Evolutionary conservation across 2,888 invertebrate genomes (phyloP).

Genomic region (Pyrrhia umbra): DNA sequence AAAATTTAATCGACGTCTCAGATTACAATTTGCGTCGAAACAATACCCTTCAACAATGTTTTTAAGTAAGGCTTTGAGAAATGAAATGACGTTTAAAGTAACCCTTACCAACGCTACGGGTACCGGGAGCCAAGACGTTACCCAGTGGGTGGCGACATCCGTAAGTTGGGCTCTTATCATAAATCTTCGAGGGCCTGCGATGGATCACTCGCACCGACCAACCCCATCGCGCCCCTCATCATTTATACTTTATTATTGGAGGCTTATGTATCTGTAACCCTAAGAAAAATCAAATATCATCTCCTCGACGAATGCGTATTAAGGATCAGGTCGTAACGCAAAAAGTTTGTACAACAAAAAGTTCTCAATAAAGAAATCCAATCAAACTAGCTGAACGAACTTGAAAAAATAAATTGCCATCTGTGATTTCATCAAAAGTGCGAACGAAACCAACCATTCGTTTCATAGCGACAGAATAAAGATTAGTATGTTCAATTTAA

Average conservation of each 20-base stretch:
- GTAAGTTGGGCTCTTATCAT: slow-evolving; percentile 80
- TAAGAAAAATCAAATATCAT: slow-evolving; percentile 57
- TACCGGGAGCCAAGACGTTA: slow-evolving; percentile 58
- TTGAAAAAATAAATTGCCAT: slow-evolving; percentile 40
- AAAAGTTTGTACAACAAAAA: slow-evolving; percentile 20
- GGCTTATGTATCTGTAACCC: slow-evolving; percentile 71
- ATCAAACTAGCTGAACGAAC: slow-evolving; percentile 10
- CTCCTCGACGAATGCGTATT: slow-evolving; percentile 6
- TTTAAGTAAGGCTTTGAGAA: slow-evolving; percentile 36
- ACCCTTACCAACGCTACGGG: slow-evolving; percentile 39
- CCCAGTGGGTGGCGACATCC: slow-evolving; percentile 77
- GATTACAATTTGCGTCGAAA: not conserved
- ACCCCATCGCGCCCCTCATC: slow-evolving; percentile 71
- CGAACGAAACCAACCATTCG: not conserved
- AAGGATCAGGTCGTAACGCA: slow-evolving; percentile 13
- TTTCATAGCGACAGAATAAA: slow-evolving; percentile 3
- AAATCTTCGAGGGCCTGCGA: slow-evolving; percentile 78
- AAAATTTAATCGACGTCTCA: too few relatives aligned
- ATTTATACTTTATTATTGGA: slow-evolving; percentile 81
- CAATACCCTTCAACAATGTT: slow-evolving; percentile 15
- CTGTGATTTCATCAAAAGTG: slow-evolving; percentile 3
- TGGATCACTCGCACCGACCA: slow-evolving; percentile 69
- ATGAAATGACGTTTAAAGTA: slow-evolving; percentile 37
- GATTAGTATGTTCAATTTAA: slow-evolving; percentile 36
- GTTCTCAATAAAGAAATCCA: slow-evolving; percentile 26